Percentiles rank a stretch among this genome's conserved stretches.
Evolutionary conservation across 2,797 vertebrate genomes (phyloP).

Genomic region (Anomalospiza imberbis): DNA sequence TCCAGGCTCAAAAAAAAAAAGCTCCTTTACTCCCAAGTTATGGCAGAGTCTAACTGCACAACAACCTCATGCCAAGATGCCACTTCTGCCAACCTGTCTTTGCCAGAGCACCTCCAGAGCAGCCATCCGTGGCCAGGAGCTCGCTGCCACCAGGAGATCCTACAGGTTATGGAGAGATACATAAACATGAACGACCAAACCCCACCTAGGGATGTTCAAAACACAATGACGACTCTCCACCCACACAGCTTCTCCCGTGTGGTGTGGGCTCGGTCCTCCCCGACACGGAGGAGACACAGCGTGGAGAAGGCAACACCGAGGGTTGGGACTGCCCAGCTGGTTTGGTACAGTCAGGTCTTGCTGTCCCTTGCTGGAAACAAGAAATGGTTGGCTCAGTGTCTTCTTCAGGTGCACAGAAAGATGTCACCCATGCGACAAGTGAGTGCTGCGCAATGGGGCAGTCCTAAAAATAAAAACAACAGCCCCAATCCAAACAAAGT

Average conservation of each 20-base stretch:
- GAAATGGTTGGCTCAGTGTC: neutral
- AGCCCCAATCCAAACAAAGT: conserved; percentile 8
- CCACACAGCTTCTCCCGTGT: neutral
- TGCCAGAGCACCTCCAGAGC: neutral
- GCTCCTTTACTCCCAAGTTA: neutral
- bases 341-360: neutral
- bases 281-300: neutral
- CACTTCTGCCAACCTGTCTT: neutral
- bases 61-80: neutral
- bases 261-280: neutral
- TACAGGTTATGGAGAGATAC: neutral
- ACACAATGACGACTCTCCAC: neutral
- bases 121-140: neutral
- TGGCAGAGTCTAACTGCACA: neutral
- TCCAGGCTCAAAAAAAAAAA: neutral
- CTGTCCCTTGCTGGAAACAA: neutral
- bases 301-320: neutral
- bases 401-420: neutral
- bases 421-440: neutral
- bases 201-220: conserved; percentile 18
- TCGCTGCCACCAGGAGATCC: neutral
- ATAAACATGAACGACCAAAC: neutral
- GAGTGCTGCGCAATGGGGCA: neutral
- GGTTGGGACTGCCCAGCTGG: neutral
- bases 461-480: neutral